Evolutionary conservation across 2,113 vertebrate species (phyloP).

Genomic region (Cyprinodon brontotheroides): DNA sequence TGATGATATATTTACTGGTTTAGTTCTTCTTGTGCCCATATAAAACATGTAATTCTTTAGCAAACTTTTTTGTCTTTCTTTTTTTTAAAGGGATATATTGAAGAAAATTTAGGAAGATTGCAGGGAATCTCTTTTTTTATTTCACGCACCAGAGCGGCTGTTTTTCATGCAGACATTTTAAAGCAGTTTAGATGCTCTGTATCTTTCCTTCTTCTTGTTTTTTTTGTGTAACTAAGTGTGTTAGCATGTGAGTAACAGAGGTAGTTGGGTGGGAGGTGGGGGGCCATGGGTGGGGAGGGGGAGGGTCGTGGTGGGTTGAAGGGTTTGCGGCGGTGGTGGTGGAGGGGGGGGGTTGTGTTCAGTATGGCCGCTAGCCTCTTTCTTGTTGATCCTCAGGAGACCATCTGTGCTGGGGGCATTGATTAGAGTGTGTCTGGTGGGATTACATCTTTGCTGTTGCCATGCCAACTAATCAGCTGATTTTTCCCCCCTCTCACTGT

Average conservation of each 20-base stretch:
- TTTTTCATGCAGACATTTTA: conserved; percentile 14
- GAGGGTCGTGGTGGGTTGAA: background rate
- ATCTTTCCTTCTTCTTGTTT: conserved; percentile 68
- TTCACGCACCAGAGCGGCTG: conserved; percentile 11
- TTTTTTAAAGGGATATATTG: conserved; percentile 1
- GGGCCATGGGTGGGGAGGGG: conserved; percentile 2
- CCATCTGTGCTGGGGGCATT: conserved; percentile 99
- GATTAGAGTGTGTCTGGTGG: conserved; percentile 99
- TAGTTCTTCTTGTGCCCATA: background rate
- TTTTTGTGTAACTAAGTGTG: conserved; percentile 65
- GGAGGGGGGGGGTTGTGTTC: conserved; percentile 13
- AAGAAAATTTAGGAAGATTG: conserved; percentile 10
- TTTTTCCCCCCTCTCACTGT: conserved; percentile 69
- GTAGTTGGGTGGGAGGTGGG: conserved; percentile 32
- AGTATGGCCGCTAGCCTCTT: conserved; percentile 93
- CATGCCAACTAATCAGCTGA: conserved; percentile 99
- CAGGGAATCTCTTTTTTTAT: conserved; percentile 20
- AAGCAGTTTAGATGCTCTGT: conserved; percentile 23
- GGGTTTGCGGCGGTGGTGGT: conserved; percentile 5
- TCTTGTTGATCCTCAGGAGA: conserved; percentile 99
- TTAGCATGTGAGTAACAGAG: conserved; percentile 79
- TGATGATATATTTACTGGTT: background rate
- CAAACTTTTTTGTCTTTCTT: conserved; percentile 4
- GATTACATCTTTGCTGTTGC: conserved; percentile 99
- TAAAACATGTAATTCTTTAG: conserved; percentile 1